Percentiles rank a stretch among this genome's conserved stretches.
Conservation (phyloP, 2,113 vertebrate genomes). For the Mesitornis unicolor region DNA sequence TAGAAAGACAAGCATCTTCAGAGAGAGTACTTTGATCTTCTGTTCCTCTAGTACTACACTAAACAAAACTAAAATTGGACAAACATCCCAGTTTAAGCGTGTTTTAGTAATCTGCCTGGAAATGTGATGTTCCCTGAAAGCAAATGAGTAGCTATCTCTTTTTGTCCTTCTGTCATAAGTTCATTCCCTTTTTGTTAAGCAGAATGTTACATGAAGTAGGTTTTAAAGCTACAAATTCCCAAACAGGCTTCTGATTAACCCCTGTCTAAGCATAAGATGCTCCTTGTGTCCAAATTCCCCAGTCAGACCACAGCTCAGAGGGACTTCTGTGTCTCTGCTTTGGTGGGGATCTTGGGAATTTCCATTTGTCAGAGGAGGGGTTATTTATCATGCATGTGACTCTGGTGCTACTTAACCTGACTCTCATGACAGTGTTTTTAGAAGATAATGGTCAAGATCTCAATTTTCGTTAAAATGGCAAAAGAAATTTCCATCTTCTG, state of each 20-base stretch:
- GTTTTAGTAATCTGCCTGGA: not conserved
- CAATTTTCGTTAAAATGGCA: not conserved
- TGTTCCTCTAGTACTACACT: not conserved
- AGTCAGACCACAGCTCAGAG: not conserved
- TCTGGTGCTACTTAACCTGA: not conserved
- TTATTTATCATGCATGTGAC: not conserved
- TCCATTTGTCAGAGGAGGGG: not conserved
- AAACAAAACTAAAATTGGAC: not conserved
- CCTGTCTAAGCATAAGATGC: not conserved
- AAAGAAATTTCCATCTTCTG: not conserved
- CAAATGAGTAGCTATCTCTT: not conserved
- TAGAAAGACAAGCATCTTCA: not conserved
- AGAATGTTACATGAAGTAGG: not conserved
- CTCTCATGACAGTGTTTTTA: not conserved
- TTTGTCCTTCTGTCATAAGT: not conserved
- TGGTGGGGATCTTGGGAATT: not conserved
- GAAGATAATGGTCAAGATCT: not conserved
- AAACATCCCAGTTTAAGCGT: not conserved
- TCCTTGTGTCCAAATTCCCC: not conserved
- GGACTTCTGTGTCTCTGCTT: not conserved
- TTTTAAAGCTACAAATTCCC: not conserved
- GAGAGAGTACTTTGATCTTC: not conserved
- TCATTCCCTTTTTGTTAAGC: not conserved
- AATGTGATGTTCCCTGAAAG: not conserved
- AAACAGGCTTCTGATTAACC: not conserved